Base-by-base conservation (phyloP, 2,888 invertebrate genomes). In the Andrena marginata region DNA sequence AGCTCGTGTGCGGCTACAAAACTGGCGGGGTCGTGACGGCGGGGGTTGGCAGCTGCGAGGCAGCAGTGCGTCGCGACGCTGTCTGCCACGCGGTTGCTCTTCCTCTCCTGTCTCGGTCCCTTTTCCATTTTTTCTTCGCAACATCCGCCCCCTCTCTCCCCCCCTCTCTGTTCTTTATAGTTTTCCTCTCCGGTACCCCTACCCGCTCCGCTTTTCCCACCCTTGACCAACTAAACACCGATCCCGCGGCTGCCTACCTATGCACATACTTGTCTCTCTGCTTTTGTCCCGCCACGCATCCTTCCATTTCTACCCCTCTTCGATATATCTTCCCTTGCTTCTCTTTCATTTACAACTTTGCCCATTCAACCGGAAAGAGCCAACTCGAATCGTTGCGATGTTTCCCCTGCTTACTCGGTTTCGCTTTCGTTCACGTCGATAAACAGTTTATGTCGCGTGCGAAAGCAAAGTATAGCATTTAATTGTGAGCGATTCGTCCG, bases 11-110 rank as follows among this genome's bases (percentile, higher is more conserved):
- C 29, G 77, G 71, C 49, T 70, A 60, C 82, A 77, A 81, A 69
- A 60, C 71, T 70, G 74, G 59, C 63, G 65, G 67, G 76, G 86
- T 78, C 26, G 83, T 56, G 51, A 77, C 75, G 82, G 90, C 85
- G 89, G 89, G 87, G 85, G 87, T 85, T 86, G 84, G 70, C 84
- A 87, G 89, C 89, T 87, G 88, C 85, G 91, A 87, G 92, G 88
- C 93, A 92, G 92, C 93, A 93, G 93, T 93, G 93, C 93, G 92
- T 93, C 93, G 92, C 91, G 93, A 93, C 91, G 88, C 89, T 87
- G 89, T 89, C 90, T 91, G 84, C 88, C 92, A 93, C 92, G 92
- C 93, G 93, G 93, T 93, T 90, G 89, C 87, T 86, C 70, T 23
- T 82, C 63, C 68, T 60, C 62, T 71, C 48, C 20, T 71, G 62